These are phyloP conservation scores for Sminthurinus aureus DNA, from an alignment of 2,888 invertebrate species.

Conservation along the genomic window DNA sequence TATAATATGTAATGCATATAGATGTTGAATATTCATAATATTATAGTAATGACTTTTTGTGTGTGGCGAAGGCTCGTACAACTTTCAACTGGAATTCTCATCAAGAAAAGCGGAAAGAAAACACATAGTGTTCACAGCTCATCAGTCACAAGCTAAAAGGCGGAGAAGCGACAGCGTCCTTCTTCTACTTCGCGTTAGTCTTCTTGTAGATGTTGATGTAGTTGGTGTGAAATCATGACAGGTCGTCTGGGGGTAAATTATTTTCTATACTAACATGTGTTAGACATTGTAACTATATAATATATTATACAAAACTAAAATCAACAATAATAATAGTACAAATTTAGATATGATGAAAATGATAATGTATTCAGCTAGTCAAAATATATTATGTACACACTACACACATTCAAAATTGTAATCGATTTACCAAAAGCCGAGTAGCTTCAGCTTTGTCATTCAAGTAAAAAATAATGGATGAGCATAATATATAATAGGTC, in stretches of 20 bases:
- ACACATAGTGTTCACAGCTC: conserved; percentile 54
- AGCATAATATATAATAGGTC: no score
- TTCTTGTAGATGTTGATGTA: no score
- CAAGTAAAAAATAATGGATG: no score
- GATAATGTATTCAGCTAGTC: not conserved
- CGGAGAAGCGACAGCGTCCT: not conserved
- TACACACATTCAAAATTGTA: not conserved
- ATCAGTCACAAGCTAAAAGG: conserved; percentile 53
- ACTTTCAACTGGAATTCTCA: conserved; percentile 58
- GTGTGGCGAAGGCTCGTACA: not conserved
- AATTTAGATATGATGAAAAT: not conserved
- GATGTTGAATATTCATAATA: no score
- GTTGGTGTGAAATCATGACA: conserved; percentile 40
- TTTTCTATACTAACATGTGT: conserved; percentile 14
- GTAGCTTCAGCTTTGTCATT: not conserved
- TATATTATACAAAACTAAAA: not conserved
- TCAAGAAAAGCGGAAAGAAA: conserved; percentile 57
- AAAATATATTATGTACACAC: not conserved
- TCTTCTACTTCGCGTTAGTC: no score
- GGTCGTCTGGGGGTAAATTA: conserved; percentile 39
- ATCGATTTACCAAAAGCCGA: not conserved
- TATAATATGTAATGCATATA: not conserved
- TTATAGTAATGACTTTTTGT: not conserved
- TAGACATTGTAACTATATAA: no score
- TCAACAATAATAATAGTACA: not conserved